A percentile compares a stretch with the other conserved stretches of the same genome.
phyloP scores from a whole-genome alignment of 2,888 invertebrate species.

The Allophyes oxyacanthae region DNA sequence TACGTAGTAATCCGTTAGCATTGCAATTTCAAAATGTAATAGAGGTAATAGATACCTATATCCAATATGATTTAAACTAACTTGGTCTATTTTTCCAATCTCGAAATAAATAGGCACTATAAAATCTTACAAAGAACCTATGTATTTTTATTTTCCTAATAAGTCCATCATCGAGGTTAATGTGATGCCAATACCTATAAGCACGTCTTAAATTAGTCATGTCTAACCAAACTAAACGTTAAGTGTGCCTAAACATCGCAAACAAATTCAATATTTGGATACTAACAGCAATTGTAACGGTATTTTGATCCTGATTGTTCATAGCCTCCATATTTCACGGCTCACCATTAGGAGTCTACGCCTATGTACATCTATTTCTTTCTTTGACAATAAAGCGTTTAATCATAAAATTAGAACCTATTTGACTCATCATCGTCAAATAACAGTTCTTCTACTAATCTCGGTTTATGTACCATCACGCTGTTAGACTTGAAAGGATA shows the following conservation, averaged over 20 bases:
- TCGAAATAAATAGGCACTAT: too few relatives aligned
- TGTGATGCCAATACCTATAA: conserved; percentile 1
- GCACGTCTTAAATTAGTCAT: conserved; percentile 1
- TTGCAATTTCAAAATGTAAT: too few relatives aligned
- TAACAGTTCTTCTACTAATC: conserved; percentile 21
- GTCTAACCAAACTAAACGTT: background rate
- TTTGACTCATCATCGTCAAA: conserved; percentile 32
- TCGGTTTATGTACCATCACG: background rate
- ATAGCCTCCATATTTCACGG: conserved; percentile 35
- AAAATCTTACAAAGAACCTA: too few relatives aligned
- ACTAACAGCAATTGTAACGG: conserved; percentile 26
- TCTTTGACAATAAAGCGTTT: conserved; percentile 20
- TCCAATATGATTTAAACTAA: too few relatives aligned
- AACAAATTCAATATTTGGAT: background rate
- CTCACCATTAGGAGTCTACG: conserved; percentile 22
- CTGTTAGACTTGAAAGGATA: background rate
- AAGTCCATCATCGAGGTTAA: background rate
- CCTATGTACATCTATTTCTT: conserved; percentile 29
- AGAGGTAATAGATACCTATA: too few relatives aligned
- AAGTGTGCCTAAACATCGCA: background rate
- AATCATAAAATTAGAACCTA: conserved; percentile 24
- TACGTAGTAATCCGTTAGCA: too few relatives aligned
- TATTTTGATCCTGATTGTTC: conserved; percentile 20
- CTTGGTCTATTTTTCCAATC: too few relatives aligned
- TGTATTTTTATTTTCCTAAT: too few relatives aligned